Evolutionary conservation across 2,888 invertebrate species (phyloP).

Genomic region (Drosophila setosimentum): DNA sequence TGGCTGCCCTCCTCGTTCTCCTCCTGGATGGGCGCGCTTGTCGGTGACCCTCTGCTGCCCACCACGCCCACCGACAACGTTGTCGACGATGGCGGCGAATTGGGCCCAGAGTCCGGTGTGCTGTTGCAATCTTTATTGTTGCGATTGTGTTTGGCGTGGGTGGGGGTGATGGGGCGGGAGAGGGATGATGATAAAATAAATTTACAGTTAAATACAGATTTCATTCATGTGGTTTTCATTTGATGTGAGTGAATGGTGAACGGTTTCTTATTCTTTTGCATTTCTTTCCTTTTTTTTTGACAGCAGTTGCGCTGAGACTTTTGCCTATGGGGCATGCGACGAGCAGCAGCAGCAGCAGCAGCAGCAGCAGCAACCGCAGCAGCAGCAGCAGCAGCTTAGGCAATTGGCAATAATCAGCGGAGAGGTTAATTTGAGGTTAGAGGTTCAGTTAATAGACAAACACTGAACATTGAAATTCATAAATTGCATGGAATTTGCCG

Average conservation of each 20-base stretch:
- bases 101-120: constrained; percentile 91
- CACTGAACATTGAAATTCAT: background rate
- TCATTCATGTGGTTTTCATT: background rate
- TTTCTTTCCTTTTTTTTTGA: background rate
- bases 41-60: constrained; percentile 88
- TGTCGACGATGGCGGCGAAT: constrained; percentile 89
- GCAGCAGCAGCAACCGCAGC: constrained; percentile 3
- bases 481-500: constrained; percentile 8
- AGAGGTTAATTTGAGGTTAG: constrained; percentile 42
- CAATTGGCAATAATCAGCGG: constrained; percentile 8
- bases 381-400: constrained; percentile 11
- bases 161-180: background rate
- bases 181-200: background rate
- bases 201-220: background rate
- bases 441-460: constrained; percentile 28
- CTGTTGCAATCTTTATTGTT: constrained; percentile 86
- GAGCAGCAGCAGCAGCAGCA: background rate
- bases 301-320: background rate
- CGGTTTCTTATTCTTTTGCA: background rate
- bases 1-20: constrained; percentile 90
- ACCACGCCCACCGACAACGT: constrained; percentile 82
- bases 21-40: constrained; percentile 91
- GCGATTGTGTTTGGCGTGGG: background rate
- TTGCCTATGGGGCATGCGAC: background rate
- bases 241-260: background rate